A percentile compares a stretch with the other conserved stretches of the same genome.
Evolutionary conservation across 2,888 invertebrate species (phyloP).

Genomic region (Nycteola revayana): DNA sequence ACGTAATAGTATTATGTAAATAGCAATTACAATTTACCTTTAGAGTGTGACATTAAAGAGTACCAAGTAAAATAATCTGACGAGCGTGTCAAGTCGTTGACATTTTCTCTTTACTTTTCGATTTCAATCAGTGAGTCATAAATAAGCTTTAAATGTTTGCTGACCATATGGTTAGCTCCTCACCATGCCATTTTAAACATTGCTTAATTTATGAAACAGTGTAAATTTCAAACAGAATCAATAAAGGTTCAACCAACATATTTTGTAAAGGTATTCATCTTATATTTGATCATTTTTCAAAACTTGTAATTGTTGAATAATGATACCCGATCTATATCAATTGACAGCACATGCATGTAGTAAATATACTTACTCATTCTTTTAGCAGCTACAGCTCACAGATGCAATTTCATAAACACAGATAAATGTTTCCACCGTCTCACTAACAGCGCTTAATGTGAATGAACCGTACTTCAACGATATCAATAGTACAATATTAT

Average conservation of each 20-base stretch:
- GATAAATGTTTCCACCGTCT: constrained; percentile 25
- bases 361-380: constrained; percentile 30
- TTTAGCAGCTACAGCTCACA: constrained; percentile 14
- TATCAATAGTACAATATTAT: constrained; percentile 42
- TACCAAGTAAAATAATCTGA: constrained; percentile 20
- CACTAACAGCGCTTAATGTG: constrained; percentile 33
- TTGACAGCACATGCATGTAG: too few relatives aligned
- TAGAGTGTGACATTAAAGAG: constrained; percentile 14
- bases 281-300: too few relatives aligned
- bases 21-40: too few relatives aligned
- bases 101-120: constrained; percentile 29
- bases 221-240: not conserved
- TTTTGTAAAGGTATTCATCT: too few relatives aligned
- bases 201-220: constrained; percentile 10
- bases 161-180: constrained; percentile 24
- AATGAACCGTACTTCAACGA: constrained; percentile 49
- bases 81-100: constrained; percentile 21
- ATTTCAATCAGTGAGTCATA: constrained; percentile 24
- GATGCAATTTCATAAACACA: constrained; percentile 26
- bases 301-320: too few relatives aligned
- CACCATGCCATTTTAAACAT: constrained; percentile 16
- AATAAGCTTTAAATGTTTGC: constrained; percentile 5
- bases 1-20: too few relatives aligned
- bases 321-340: too few relatives aligned
- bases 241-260: too few relatives aligned